These are phyloP conservation scores for honey bee (Apis mellifera) DNA, from an alignment of 1,140 invertebrate species.

Conservation along the genomic window Amel_HAv3.1 CM009939.2:9435001-9435500, in stretches of 20 bases:
- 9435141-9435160: not conserved
- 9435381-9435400: not conserved
- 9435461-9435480: no score
- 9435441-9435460: not conserved
- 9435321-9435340: not conserved
- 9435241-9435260: not conserved
- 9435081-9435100: slow-evolving; percentile 20
- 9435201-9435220: not conserved
- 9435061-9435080: slow-evolving; percentile 42
- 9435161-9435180: no score
- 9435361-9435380: not conserved
- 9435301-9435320: not conserved
- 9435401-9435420: not conserved
- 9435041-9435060: slow-evolving; percentile 54
- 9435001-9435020: slow-evolving; percentile 45
- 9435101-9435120: not conserved
- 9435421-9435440: not conserved
- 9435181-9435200: no score
- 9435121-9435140: not conserved
- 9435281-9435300: slow-evolving; percentile 24
- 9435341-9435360: not conserved
- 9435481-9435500: no score
- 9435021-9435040: slow-evolving; percentile 38
- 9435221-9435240: no score
- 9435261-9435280: slow-evolving; percentile 29